Evolutionary conservation across 2,797 vertebrate genomes (phyloP).

Genomic region (Allobates femoralis): DNA sequence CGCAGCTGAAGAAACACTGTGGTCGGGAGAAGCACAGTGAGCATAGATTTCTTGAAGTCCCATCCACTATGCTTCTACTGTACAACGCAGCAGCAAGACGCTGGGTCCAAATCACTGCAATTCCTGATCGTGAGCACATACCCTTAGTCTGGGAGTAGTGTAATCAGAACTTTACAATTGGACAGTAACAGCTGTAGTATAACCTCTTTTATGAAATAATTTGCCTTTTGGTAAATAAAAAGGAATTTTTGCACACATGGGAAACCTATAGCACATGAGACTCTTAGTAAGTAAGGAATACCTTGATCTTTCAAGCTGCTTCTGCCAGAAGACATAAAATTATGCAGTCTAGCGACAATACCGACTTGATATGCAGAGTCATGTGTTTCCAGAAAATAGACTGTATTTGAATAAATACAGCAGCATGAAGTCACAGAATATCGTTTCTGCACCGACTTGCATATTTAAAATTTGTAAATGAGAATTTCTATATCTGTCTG

Average conservation of each 20-base stretch:
- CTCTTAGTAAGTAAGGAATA: neutral
- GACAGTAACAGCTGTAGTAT: neutral
- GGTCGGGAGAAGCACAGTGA: too few relatives aligned
- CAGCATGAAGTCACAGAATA: slow-evolving; percentile 29
- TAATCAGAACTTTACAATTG: neutral
- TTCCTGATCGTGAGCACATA: too few relatives aligned
- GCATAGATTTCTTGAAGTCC: too few relatives aligned
- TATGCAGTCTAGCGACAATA: slow-evolving; percentile 26
- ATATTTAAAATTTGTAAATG: slow-evolving; percentile 26
- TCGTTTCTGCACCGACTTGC: slow-evolving; percentile 20
- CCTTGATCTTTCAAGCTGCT: neutral
- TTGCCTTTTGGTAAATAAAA: neutral
- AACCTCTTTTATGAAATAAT: neutral
- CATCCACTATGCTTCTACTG: too few relatives aligned
- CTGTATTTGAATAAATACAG: slow-evolving; percentile 29
- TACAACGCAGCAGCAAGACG: too few relatives aligned
- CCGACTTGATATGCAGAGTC: slow-evolving; percentile 29
- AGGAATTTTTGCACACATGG: neutral
- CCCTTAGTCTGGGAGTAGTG: too few relatives aligned
- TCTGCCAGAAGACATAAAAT: neutral
- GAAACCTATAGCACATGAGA: neutral
- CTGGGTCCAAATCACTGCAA: too few relatives aligned
- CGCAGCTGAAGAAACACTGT: too few relatives aligned
- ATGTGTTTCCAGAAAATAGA: slow-evolving; percentile 26
- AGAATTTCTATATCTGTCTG: slow-evolving; percentile 20